Percentiles rank a stretch among this genome's conserved stretches.
phyloP scores from a whole-genome alignment of 2,113 vertebrate genomes.

The Phylloscopus trochilus region DNA sequence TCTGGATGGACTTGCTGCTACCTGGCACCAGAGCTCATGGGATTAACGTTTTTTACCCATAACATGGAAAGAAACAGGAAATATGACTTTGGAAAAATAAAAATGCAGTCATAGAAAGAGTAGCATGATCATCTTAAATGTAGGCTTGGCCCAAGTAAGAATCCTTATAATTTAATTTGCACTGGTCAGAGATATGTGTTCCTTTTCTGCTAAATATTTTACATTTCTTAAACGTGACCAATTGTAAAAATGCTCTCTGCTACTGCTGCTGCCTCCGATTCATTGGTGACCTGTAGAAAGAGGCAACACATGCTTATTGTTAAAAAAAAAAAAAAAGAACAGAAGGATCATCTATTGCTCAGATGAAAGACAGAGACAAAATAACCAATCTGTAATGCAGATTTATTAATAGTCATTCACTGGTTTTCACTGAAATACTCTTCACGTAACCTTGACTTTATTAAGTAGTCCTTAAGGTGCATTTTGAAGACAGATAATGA shows the following conservation, averaged over 20 bases:
- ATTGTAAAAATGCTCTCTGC: background rate
- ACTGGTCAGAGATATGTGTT: background rate
- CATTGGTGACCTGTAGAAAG: constrained; percentile 5
- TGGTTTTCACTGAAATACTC: constrained; percentile 78
- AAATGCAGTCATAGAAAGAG: background rate
- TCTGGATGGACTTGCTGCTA: background rate
- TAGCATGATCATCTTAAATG: background rate
- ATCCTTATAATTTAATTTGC: background rate
- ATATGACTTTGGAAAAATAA: background rate
- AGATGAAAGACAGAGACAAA: constrained; percentile 72
- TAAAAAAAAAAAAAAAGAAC: background rate
- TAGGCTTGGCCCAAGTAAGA: background rate
- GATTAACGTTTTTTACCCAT: background rate
- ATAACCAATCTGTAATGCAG: constrained; percentile 73
- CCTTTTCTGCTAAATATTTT: background rate
- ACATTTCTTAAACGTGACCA: background rate
- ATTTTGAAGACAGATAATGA: constrained; percentile 83
- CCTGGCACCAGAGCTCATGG: background rate
- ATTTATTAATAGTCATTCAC: constrained; percentile 81
- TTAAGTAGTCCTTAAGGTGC: constrained; percentile 83
- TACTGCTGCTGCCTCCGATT: background rate
- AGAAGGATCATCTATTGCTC: constrained; percentile 36
- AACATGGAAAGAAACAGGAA: background rate
- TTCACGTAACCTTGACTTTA: constrained; percentile 82
- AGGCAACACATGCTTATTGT: constrained; percentile 43